Evolutionary conservation across 1,140 invertebrate genomes (phyloP).

Genomic region (Dreissena rostriformis): DNA sequence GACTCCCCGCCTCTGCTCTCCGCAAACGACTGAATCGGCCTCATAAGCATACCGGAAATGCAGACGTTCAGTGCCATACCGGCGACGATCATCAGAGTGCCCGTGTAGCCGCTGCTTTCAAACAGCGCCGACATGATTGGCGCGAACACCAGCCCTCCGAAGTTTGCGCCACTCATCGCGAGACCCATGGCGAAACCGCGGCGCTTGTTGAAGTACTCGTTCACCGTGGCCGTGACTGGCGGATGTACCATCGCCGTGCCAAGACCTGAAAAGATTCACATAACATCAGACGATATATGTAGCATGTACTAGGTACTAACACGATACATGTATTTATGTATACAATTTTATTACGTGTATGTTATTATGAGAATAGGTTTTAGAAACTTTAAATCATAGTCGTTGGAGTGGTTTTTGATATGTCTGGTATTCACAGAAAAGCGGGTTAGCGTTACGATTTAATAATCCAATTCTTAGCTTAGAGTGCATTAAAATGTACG

Average conservation of each 20-base stretch:
- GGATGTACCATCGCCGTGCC: constrained; percentile 44
- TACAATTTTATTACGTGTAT: too few species aligned
- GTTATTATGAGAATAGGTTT: too few species aligned
- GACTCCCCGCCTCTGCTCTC: not conserved
- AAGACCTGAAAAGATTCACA: constrained; percentile 36
- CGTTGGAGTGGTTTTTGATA: too few species aligned
- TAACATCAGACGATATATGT: not conserved
- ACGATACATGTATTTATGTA: too few species aligned
- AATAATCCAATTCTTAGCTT: too few species aligned
- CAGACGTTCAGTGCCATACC: constrained; percentile 40
- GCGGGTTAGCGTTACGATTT: too few species aligned
- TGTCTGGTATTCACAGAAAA: too few species aligned
- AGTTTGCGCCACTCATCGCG: constrained; percentile 44
- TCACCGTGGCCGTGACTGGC: constrained; percentile 21
- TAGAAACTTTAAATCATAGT: too few species aligned
- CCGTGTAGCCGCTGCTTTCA: constrained; percentile 28
- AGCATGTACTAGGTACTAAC: not conserved
- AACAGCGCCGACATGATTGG: constrained; percentile 47
- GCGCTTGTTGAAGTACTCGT: constrained; percentile 44
- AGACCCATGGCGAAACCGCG: constrained; percentile 42
- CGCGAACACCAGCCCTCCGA: constrained; percentile 49
- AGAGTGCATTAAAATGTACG: too few species aligned
- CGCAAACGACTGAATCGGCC: constrained; percentile 51
- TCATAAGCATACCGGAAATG: constrained; percentile 25
- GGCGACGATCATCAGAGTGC: constrained; percentile 44